These are phyloP conservation scores for Microplitis manilae DNA, from an alignment of 2,888 invertebrate species.

Conservation along the genomic window DNA sequence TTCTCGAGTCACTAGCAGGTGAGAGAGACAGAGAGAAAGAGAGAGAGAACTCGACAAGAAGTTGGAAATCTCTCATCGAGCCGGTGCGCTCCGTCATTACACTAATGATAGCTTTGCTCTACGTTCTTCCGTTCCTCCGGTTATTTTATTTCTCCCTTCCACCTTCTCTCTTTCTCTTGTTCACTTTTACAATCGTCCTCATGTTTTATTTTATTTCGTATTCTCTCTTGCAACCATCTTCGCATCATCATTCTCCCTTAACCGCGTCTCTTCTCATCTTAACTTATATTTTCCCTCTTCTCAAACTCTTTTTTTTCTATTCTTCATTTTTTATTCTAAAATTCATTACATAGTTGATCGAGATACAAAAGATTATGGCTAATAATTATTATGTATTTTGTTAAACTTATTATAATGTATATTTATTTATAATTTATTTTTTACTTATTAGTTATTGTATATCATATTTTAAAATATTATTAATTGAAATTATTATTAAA, in stretches of 20 bases:
- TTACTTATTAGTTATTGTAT: background rate
- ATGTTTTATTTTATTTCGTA: slow-evolving; percentile 24
- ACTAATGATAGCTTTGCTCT: slow-evolving; percentile 64
- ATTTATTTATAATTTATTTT: background rate
- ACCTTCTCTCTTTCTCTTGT: slow-evolving; percentile 40
- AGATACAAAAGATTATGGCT: background rate
- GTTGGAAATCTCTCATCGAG: slow-evolving; percentile 57
- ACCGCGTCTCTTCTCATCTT: slow-evolving; percentile 13
- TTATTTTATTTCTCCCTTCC: slow-evolving; percentile 45
- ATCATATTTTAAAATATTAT: background rate
- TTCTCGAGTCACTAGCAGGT: slow-evolving; percentile 20
- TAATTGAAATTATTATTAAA: slow-evolving; percentile 2
- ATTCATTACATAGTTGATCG: slow-evolving; percentile 10
- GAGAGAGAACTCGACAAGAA: slow-evolving; percentile 46
- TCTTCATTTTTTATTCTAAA: slow-evolving; percentile 11
- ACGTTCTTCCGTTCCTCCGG: slow-evolving; percentile 44
- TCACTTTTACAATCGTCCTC: slow-evolving; percentile 13
- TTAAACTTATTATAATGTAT: background rate
- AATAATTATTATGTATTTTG: background rate
- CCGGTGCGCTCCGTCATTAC: slow-evolving; percentile 63
- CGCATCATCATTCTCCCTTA: slow-evolving; percentile 42
- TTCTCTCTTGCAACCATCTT: slow-evolving; percentile 10
- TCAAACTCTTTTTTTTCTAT: slow-evolving; percentile 6
- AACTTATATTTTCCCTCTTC: slow-evolving; percentile 20
- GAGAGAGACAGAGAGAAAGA: slow-evolving; percentile 22